Conservation (phyloP, 2,888 invertebrate genomes). For the Theretra japonica region DNA sequence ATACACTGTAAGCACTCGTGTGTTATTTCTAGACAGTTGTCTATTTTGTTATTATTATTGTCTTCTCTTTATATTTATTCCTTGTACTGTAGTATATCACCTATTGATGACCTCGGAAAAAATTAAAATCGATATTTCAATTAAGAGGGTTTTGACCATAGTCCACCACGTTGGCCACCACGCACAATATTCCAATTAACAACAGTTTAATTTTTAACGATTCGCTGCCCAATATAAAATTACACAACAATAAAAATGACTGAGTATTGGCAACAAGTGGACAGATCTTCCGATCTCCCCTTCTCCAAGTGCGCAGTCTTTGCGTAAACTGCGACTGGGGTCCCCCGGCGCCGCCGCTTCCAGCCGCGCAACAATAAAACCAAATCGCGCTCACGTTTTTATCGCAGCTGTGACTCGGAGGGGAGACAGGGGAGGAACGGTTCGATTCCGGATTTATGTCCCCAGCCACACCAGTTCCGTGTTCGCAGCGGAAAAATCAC, state of each 20-base stretch:
- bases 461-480: constrained; percentile 23
- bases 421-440: neutral
- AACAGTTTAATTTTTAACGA: too few species aligned
- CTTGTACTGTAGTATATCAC: too few species aligned
- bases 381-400: constrained; percentile 20
- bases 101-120: too few species aligned
- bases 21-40: neutral
- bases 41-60: neutral
- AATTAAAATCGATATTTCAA: too few species aligned
- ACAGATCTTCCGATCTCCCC: too few species aligned
- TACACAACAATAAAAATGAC: too few species aligned
- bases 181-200: too few species aligned
- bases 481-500: constrained; percentile 20
- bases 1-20: neutral
- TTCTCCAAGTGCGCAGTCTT: neutral
- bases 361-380: constrained; percentile 8
- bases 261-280: too few species aligned
- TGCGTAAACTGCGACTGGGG: neutral
- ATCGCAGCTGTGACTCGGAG: neutral
- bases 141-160: too few species aligned
- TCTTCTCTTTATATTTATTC: too few species aligned
- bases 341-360: constrained; percentile 14
- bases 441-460: constrained; percentile 14
- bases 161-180: too few species aligned
- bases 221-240: too few species aligned